phyloP scores from a whole-genome alignment of 1,140 invertebrate species.

The Sitodiplosis mosellana region DNA sequence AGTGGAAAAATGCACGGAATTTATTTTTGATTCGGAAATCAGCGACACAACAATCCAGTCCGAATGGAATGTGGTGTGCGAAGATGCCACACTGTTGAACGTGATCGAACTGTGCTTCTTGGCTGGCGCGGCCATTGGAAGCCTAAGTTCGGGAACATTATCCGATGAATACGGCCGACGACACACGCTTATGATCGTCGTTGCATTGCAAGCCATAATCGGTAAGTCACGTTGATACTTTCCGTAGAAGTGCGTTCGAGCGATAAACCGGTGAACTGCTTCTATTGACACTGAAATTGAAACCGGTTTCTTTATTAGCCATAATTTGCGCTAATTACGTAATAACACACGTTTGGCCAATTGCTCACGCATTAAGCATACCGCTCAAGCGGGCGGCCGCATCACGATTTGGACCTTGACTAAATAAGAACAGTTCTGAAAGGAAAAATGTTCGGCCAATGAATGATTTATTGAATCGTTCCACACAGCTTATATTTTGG shows the following conservation, averaged over 20 bases:
- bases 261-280: too few species aligned
- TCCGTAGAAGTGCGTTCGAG: too few species aligned
- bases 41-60: constrained; percentile 35
- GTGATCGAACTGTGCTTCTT: constrained; percentile 47
- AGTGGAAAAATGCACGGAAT: constrained; percentile 32
- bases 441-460: too few species aligned
- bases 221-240: background rate
- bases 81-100: constrained; percentile 32
- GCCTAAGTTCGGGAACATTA: constrained; percentile 43
- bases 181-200: background rate
- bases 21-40: constrained; percentile 41
- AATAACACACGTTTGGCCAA: too few species aligned
- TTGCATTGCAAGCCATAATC: background rate
- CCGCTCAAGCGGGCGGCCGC: too few species aligned
- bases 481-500: too few species aligned
- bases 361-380: too few species aligned
- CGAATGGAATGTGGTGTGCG: constrained; percentile 44
- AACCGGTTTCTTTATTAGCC: too few species aligned
- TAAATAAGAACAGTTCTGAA: background rate
- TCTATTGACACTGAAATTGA: too few species aligned
- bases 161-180: constrained; percentile 47
- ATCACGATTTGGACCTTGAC: background rate
- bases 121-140: constrained; percentile 48
- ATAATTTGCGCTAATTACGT: too few species aligned
- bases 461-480: too few species aligned